Conservation (phyloP, 2,888 invertebrate genomes). For the Acanthosepion pharaonis region DNA sequence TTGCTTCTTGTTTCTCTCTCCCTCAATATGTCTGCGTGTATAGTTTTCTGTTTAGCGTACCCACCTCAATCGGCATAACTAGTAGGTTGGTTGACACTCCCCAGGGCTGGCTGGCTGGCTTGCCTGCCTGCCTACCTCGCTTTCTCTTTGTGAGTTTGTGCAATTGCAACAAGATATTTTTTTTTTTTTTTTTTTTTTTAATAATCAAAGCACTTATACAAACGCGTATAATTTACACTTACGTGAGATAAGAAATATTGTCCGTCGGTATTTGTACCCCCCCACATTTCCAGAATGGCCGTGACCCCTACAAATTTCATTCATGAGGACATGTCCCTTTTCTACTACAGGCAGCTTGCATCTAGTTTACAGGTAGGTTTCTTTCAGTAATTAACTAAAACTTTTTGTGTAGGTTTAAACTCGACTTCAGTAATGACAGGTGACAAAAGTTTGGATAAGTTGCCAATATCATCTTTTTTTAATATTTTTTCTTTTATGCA, state of each 20-base stretch:
- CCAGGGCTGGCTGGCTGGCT: neutral
- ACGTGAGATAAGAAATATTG: neutral
- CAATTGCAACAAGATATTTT: neutral
- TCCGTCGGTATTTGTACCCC: neutral
- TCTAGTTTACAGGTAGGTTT: slow-evolving; percentile 65
- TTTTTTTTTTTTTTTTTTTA: neutral
- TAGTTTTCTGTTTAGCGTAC: neutral
- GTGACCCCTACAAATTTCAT: slow-evolving; percentile 61
- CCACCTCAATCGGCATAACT: neutral
- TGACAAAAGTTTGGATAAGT: no score
- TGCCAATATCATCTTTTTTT: no score
- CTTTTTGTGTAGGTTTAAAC: neutral
- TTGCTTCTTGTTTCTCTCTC: neutral
- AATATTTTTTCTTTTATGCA: no score
- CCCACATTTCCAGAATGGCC: slow-evolving; percentile 1
- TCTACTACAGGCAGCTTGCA: slow-evolving; percentile 68
- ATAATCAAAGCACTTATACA: no score
- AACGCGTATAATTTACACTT: neutral
- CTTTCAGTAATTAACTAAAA: neutral
- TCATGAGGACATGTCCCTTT: slow-evolving; percentile 69
- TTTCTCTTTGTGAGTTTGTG: neutral
- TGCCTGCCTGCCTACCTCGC: neutral
- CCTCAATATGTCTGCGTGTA: neutral
- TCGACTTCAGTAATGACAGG: neutral
- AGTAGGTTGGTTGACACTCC: neutral